A percentile compares a stretch with the other conserved stretches of the same genome.
phyloP scores from a whole-genome alignment of 1,140 invertebrate species.

The Drosophila asahinai region DNA sequence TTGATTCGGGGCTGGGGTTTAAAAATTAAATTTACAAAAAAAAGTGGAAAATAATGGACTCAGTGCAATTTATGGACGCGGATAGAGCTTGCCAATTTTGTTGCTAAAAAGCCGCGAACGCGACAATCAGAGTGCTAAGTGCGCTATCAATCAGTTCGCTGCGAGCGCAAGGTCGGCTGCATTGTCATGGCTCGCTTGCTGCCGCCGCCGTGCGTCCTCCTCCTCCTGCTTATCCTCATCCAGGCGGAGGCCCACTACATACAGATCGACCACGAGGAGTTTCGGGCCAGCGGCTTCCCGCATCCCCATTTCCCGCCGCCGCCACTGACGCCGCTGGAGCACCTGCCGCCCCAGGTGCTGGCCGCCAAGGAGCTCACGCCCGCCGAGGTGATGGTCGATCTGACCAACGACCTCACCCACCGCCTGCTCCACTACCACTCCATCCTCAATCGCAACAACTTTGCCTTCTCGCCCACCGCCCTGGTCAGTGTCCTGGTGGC shows the following conservation, averaged over 20 bases:
- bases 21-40: slow-evolving; percentile 22
- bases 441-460: slow-evolving; percentile 90
- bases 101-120: slow-evolving; percentile 64
- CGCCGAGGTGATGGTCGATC: slow-evolving; percentile 90
- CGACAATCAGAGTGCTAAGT: slow-evolving; percentile 69
- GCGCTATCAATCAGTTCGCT: slow-evolving; percentile 54
- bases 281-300: slow-evolving; percentile 72
- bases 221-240: slow-evolving; percentile 1
- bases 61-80: slow-evolving; percentile 71
- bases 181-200: slow-evolving; percentile 43
- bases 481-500: slow-evolving; percentile 91
- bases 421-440: slow-evolving; percentile 89
- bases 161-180: slow-evolving; percentile 54
- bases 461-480: slow-evolving; percentile 93
- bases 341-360: slow-evolving; percentile 62
- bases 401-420: slow-evolving; percentile 91
- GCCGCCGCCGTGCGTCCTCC: slow-evolving; percentile 9
- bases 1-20: slow-evolving; percentile 47
- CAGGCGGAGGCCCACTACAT: slow-evolving; percentile 63
- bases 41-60: slow-evolving; percentile 53
- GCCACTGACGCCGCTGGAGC: slow-evolving; percentile 56
- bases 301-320: slow-evolving; percentile 67
- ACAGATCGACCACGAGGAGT: slow-evolving; percentile 81
- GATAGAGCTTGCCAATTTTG: slow-evolving; percentile 54
- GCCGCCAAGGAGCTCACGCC: slow-evolving; percentile 85